Percentiles rank a stretch among this genome's conserved stretches.
These are phyloP conservation scores for Balanococcus diminutus DNA, from an alignment of 2,888 invertebrate genomes.

Conservation along the genomic window DNA sequence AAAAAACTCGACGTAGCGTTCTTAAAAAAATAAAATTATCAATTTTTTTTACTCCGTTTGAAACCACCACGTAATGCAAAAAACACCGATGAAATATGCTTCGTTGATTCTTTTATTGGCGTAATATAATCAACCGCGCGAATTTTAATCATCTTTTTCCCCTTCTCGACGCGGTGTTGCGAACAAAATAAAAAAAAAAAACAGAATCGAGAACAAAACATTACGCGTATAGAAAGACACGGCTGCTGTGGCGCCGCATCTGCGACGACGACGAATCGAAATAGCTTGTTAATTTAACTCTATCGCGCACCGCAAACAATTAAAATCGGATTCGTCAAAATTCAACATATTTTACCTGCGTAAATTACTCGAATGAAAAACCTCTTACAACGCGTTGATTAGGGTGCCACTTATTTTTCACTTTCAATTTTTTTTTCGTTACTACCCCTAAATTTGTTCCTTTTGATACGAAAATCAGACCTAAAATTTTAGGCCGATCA, in stretches of 20 bases:
- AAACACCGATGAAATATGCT: constrained; percentile 37
- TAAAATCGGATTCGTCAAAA: constrained; percentile 19
- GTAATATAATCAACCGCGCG: constrained; percentile 38
- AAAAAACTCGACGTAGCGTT: constrained; percentile 24
- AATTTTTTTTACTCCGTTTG: not conserved
- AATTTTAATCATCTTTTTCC: constrained; percentile 34
- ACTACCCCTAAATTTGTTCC: no score
- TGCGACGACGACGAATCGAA: not conserved
- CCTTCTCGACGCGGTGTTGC: not conserved
- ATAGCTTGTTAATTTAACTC: constrained; percentile 10
- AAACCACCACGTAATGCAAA: constrained; percentile 14
- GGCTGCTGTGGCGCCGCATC: not conserved
- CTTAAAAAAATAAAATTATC: constrained; percentile 29
- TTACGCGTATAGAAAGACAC: not conserved
- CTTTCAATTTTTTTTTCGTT: no score
- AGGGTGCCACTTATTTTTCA: no score
- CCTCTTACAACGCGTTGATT: not conserved
- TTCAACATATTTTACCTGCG: not conserved
- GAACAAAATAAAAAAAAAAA: not conserved
- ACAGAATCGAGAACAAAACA: not conserved
- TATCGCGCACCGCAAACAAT: not conserved
- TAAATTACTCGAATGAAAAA: not conserved
- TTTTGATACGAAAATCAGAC: no score
- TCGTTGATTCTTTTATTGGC: constrained; percentile 38
- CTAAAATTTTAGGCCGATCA: no score